Evolutionary conservation across 2,797 vertebrate genomes (phyloP).

Genomic region (Anguilla megastoma): DNA sequence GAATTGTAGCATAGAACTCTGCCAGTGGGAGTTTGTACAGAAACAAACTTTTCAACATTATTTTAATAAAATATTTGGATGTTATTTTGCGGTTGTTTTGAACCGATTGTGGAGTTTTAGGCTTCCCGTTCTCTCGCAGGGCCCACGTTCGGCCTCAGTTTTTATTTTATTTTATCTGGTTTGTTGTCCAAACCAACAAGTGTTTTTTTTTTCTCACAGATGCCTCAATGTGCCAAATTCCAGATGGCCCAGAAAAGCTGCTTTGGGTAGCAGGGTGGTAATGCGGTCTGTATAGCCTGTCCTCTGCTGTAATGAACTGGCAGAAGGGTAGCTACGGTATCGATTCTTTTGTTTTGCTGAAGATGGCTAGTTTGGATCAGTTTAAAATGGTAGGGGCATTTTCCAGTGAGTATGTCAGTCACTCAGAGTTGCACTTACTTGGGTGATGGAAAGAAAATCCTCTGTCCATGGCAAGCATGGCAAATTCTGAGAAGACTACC

Average conservation of each 20-base stretch:
- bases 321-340: constrained; percentile 37
- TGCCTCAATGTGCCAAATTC: neutral
- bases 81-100: neutral
- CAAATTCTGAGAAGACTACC: neutral
- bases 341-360: constrained; percentile 38
- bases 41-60: neutral
- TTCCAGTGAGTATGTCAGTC: neutral
- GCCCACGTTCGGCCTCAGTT: neutral
- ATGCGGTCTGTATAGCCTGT: neutral
- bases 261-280: constrained; percentile 6
- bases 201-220: constrained; percentile 31
- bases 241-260: neutral
- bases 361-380: constrained; percentile 17
- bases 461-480: constrained; percentile 12
- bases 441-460: constrained; percentile 22
- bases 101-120: neutral
- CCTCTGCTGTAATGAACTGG: neutral
- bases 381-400: neutral
- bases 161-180: neutral
- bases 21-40: neutral
- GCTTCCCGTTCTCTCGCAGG: neutral
- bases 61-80: neutral
- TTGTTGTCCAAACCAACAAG: constrained; percentile 40
- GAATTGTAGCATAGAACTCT: neutral
- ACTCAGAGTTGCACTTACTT: constrained; percentile 16